Percentiles rank a stretch among this genome's conserved stretches.
Conservation (phyloP, 2,888 invertebrate species). For the Drosophila subsilvestris region DNA sequence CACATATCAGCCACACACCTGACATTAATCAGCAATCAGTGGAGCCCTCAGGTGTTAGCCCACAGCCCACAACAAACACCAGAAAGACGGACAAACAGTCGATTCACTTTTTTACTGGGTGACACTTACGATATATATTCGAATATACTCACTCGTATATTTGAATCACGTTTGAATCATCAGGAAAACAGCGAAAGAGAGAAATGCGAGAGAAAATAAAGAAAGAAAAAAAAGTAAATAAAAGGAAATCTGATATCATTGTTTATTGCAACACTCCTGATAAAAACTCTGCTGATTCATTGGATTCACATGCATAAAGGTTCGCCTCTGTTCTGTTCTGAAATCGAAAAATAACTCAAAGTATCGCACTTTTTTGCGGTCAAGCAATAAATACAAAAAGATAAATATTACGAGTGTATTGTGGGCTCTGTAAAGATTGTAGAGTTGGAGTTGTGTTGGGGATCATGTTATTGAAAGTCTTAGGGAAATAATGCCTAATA, state of each 20-base stretch:
- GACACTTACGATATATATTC: background rate
- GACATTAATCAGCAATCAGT: slow-evolving; percentile 33
- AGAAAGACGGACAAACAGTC: background rate
- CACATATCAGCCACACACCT: slow-evolving; percentile 26
- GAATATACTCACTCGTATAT: no score
- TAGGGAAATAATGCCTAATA: background rate
- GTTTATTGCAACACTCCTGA: background rate
- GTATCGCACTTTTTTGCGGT: background rate
- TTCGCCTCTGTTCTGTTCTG: no score
- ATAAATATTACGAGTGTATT: no score
- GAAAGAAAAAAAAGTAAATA: background rate
- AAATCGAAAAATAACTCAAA: background rate
- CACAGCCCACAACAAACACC: slow-evolving; percentile 14
- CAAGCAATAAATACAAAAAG: background rate
- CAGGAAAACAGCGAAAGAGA: background rate
- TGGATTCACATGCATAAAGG: background rate
- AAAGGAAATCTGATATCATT: background rate
- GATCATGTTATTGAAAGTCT: background rate
- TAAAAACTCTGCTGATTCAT: background rate
- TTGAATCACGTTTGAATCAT: background rate
- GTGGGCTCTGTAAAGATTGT: background rate
- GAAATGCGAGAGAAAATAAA: background rate
- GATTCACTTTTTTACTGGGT: background rate
- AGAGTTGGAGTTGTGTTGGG: background rate
- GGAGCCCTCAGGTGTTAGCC: slow-evolving; percentile 34